phyloP scores from a whole-genome alignment of 1,140 invertebrate species.

The Centruroides vittatus region DNA sequence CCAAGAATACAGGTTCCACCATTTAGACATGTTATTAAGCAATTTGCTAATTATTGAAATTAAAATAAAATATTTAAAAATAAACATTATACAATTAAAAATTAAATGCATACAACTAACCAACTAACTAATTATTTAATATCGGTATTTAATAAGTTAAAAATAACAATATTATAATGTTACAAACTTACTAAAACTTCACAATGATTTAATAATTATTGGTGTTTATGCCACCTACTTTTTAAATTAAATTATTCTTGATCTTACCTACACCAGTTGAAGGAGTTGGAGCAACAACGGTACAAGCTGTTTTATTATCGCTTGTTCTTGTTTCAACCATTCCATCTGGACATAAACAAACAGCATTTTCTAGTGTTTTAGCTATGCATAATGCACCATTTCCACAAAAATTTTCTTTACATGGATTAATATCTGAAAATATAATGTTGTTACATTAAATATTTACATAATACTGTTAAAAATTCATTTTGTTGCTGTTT shows the following conservation, averaged over 20 bases:
- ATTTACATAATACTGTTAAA: too few relatives aligned
- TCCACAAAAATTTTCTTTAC: slow-evolving; percentile 34
- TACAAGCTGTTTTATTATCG: slow-evolving; percentile 6
- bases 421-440: slow-evolving; percentile 20
- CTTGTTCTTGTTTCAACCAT: slow-evolving; percentile 24
- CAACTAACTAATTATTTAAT: too few relatives aligned
- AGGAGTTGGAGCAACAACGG: neutral
- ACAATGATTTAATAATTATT: too few relatives aligned
- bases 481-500: too few relatives aligned
- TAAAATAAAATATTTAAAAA: too few relatives aligned
- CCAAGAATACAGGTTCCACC: slow-evolving; percentile 40
- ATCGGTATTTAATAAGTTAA: too few relatives aligned
- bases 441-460: too few relatives aligned
- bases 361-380: slow-evolving; percentile 15
- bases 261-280: slow-evolving; percentile 1
- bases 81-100: too few relatives aligned
- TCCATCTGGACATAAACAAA: slow-evolving; percentile 51
- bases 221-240: too few relatives aligned
- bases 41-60: neutral
- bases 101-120: too few relatives aligned
- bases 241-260: neutral
- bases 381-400: slow-evolving; percentile 22
- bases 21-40: slow-evolving; percentile 22
- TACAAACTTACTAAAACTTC: too few relatives aligned
- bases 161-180: too few relatives aligned